Percentiles rank a stretch among this genome's conserved stretches.
Evolutionary conservation across 2,113 vertebrate species (phyloP).

Genomic region (Tetrao urogallus): DNA sequence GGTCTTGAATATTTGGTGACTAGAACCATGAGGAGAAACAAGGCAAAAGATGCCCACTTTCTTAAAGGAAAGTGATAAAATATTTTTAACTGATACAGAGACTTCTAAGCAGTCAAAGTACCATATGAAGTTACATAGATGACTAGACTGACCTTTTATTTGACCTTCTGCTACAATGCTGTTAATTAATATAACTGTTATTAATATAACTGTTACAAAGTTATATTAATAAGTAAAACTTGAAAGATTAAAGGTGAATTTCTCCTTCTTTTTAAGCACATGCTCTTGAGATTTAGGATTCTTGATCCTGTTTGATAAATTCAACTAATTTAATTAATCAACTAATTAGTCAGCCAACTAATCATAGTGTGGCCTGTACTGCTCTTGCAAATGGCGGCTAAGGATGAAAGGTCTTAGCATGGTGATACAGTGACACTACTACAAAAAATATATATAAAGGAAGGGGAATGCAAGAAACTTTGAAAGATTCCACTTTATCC

Average conservation of each 20-base stretch:
- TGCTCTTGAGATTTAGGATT: background rate
- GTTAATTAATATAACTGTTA: too few species aligned
- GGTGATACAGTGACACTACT: background rate
- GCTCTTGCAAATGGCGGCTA: background rate
- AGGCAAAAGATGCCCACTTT: background rate
- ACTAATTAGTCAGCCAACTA: background rate
- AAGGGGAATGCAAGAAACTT: background rate
- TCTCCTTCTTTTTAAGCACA: background rate
- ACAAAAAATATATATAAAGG: background rate
- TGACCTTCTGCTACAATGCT: background rate
- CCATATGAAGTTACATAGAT: background rate
- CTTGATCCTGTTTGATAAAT: background rate
- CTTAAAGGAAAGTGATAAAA: background rate
- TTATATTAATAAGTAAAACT: background rate
- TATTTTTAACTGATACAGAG: background rate
- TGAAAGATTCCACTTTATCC: background rate
- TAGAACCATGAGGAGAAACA: background rate
- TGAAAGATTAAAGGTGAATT: background rate
- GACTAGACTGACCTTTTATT: background rate
- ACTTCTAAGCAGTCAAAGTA: background rate
- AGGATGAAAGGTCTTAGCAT: background rate
- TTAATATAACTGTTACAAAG: background rate
- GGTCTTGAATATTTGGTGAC: background rate
- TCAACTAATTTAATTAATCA: too few species aligned
- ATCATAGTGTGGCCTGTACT: background rate